Evolutionary conservation across 92 coral and sea anemone genomes (phyloP), one percentile per base, ranked within the genome.

Genomic region (Epizoanthus rinbou): DNA sequence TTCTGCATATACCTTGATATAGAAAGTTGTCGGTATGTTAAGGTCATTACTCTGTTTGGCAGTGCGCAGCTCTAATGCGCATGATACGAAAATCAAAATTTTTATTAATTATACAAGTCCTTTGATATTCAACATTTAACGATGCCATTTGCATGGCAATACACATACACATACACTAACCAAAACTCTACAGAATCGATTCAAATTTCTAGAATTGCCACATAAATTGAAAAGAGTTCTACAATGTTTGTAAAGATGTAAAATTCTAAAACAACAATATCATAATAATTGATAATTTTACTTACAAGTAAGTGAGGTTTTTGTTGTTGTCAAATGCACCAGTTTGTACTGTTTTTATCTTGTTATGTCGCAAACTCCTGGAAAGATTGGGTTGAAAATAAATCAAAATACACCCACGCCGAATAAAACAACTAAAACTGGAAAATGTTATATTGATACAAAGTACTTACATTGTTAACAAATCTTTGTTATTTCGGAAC

Each of bases 351-450:
- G 22, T 25, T 15, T 53, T 80, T 31, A 90, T 82, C 23, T 84
- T 79, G 78, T 92, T 92, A 19, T 80, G 71, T 50, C 97, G 62
- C 67, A 92, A 58, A 63, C 97, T 88, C 87, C 97, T 92, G 41
- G 15, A 13, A 67, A 33, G 13, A 31, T 8, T 10, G 54, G 54
- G 54, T 13, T 6, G 54, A 50, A 11, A 50, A 50, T 50, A 47
- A 9, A 47, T 47, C 16, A 15, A 50, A 50, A 50, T 50, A 50
- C 14, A 47, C 14, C 0, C 8, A 43, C 11, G 10, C 10, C 50
- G n/a, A 11, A 50, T 9, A 10, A 50, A 10, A 13, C 54, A 50
- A 50, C 14, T 2, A 47, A 9, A 50, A 50, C 14, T 1, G 16
- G 8, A 50, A 5, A 50, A 50, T 9, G 2, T 10, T 50, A 9